Base-by-base conservation (phyloP, 1,140 invertebrate species). In the Oppia nitens region DNA sequence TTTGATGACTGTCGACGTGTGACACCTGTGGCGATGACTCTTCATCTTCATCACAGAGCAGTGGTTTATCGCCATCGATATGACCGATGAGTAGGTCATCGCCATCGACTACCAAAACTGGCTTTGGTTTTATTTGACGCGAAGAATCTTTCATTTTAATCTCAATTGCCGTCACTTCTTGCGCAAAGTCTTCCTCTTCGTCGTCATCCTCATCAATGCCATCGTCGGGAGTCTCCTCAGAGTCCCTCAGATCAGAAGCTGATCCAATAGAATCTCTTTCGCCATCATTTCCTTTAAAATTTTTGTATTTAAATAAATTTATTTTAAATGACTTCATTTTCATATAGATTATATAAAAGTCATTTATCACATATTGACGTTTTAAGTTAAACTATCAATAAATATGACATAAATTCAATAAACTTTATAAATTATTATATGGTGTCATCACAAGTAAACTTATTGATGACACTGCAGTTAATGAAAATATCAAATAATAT, bases 51-150 rank as follows among this genome's bases (percentile, higher is more conserved):
- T 89, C 84, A 27, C 84, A 73, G 1, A 88, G 68, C 11, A 89
- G 68, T 1, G 85, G 85, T 62, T 79, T 78, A 60, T 85, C 83
- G 1, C 84, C 84, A 64, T 86, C 85, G 57, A 83, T 79, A 70
- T 87, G 84, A 0, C 82, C 83, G 1, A 85, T 78, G 52, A 84
- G 76, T 47, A 72, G 64, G 63, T 75, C 74, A 54, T 55, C 52
- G 50, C 53, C 52, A 48, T 28, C 40, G 63, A 60, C 50, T n/a
- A 20, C 49, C 4, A 47, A n/a, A 21, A n/a, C 32, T 40, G 32
- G 6, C 17, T 40, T 40, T 40, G 32, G 32, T 40, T 40, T 40
- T 9, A 40, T 17, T 40, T n/a, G n/a, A n/a, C 32, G 6, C 17
- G 17, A 9, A 9, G 32, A 17, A 9, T 40, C 32, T 40, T 40